phyloP scores from a whole-genome alignment of 2,797 vertebrate genomes.

The Scleropages formosus region DNA sequence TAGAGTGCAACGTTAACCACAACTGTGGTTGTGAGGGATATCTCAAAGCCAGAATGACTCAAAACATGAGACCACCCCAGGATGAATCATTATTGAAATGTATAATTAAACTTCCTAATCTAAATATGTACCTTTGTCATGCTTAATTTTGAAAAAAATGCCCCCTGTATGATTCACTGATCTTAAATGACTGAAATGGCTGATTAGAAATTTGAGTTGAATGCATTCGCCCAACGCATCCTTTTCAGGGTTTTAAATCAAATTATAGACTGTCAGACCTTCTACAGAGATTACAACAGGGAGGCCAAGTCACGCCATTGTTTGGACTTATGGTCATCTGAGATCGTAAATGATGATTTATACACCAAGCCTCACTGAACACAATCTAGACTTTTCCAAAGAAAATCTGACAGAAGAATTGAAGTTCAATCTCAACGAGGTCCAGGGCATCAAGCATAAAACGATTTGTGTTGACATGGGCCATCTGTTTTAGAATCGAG shows the following conservation, averaged over 20 bases:
- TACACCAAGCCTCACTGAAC: not conserved
- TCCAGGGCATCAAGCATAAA: too few relatives aligned
- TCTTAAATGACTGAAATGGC: slow-evolving; percentile 12
- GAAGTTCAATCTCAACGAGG: too few relatives aligned
- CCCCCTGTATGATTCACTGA: not conserved
- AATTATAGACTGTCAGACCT: not conserved
- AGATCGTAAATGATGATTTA: slow-evolving; percentile 1
- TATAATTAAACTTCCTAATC: slow-evolving; percentile 26
- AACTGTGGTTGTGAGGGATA: not conserved
- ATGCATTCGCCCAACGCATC: too few relatives aligned
- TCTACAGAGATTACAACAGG: not conserved
- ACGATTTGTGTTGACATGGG: not conserved
- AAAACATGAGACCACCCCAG: not conserved
- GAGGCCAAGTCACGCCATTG: not conserved
- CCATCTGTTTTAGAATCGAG: slow-evolving; percentile 12
- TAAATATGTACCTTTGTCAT: slow-evolving; percentile 2
- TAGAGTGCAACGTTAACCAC: not conserved
- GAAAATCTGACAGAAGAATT: not conserved
- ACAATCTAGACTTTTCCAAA: slow-evolving; percentile 6
- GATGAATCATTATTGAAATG: not conserved
- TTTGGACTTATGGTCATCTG: not conserved
- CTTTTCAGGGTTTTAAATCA: not conserved
- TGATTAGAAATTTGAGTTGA: not conserved
- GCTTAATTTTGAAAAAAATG: slow-evolving; percentile 2
- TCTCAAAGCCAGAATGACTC: slow-evolving; percentile 1